phyloP scores from a whole-genome alignment of 2,797 vertebrate species.

The Eleutherodactylus coqui region DNA sequence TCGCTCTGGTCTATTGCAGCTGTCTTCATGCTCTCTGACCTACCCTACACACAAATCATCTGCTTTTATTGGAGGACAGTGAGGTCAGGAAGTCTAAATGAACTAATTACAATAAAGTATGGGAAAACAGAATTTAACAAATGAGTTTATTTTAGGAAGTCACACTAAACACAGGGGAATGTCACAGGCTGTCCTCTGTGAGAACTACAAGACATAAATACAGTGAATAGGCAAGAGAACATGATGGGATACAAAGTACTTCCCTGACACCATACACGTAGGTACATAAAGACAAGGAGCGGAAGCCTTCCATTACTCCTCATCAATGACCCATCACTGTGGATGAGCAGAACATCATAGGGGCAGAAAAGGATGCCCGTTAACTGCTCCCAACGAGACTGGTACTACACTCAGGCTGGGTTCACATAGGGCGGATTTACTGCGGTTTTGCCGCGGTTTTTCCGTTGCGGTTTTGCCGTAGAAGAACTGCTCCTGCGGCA shows the following conservation, averaged over 20 bases:
- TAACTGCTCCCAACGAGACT: too few relatives aligned
- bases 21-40: constrained; percentile 56
- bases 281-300: too few relatives aligned
- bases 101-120: constrained; percentile 39
- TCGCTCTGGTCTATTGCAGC: constrained; percentile 34
- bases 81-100: constrained; percentile 46
- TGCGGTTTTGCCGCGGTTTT: too few relatives aligned
- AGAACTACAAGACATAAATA: too few relatives aligned
- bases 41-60: constrained; percentile 28
- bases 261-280: too few relatives aligned
- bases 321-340: too few relatives aligned
- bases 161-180: background rate
- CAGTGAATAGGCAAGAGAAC: background rate
- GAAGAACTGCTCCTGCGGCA: too few relatives aligned
- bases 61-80: constrained; percentile 23
- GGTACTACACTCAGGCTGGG: too few relatives aligned
- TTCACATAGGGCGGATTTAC: too few relatives aligned
- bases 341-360: background rate
- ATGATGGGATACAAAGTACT: too few relatives aligned
- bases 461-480: too few relatives aligned
- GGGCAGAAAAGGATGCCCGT: too few relatives aligned
- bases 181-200: background rate
- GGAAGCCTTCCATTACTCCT: background rate
- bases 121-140: constrained; percentile 37
- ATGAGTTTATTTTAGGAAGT: constrained; percentile 35